phyloP scores from a whole-genome alignment of 2,888 invertebrate genomes.

The Acronicta alni region DNA sequence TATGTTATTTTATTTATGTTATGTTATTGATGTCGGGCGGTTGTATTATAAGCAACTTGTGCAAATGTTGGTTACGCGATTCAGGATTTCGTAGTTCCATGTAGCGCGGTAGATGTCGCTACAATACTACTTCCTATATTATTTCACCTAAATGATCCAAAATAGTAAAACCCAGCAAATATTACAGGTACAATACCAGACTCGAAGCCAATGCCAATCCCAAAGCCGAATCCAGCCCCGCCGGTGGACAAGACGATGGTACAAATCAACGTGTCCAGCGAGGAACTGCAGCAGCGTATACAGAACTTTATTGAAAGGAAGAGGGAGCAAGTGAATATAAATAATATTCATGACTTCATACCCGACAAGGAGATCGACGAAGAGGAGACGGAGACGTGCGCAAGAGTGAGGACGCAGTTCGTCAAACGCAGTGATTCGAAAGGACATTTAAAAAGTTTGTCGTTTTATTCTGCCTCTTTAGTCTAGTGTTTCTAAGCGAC shows the following conservation, averaged over 20 bases:
- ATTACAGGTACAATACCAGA: conserved; percentile 58
- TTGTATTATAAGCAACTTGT: no score
- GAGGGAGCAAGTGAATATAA: conserved; percentile 92
- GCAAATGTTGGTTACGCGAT: no score
- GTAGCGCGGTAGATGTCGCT: no score
- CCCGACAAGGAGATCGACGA: conserved; percentile 67
- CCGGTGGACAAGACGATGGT: conserved; percentile 82
- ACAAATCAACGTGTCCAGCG: conserved; percentile 91
- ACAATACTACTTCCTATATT: no score
- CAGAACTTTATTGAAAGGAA: conserved; percentile 93
- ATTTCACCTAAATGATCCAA: no score
- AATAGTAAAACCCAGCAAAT: not conserved
- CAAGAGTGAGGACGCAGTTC: conserved; percentile 93
- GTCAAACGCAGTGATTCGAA: conserved; percentile 92
- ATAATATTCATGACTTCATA: conserved; percentile 94
- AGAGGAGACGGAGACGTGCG: conserved; percentile 91
- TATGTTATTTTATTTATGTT: no score
- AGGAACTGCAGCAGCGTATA: conserved; percentile 92
- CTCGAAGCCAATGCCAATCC: conserved; percentile 37
- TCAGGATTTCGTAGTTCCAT: no score
- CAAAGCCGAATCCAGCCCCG: conserved; percentile 40
- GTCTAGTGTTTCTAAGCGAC: no score
- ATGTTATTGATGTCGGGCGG: no score
- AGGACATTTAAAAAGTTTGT: conserved; percentile 94
- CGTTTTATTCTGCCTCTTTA: no score